Evolutionary conservation across 2,113 vertebrate species (phyloP), one percentile per base, ranked within the genome.

Genomic region (Hypocryptadius cinnamomeus): DNA sequence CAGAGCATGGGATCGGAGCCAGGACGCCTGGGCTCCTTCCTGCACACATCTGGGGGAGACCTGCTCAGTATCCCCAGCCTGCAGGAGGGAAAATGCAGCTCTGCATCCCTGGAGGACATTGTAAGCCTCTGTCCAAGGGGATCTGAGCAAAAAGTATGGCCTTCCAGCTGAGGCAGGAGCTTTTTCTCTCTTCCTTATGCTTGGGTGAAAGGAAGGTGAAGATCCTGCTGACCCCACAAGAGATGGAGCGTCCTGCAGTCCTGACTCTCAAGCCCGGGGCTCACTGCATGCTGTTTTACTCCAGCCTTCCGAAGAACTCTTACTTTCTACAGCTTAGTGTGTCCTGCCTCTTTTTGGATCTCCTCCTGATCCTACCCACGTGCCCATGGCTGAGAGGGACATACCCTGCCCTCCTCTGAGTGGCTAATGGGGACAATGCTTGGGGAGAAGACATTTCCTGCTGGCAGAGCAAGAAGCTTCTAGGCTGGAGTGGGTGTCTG

Each of bases 301-400:
- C 35, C 37, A 87, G 60, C 27, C 15, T 13, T 79, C 17, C 40
- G 31, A 85, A 80, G 28, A 85, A 5, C 19, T 82, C 40, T 65
- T 23, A 10, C 28, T 60, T 60, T 28, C 60, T 66, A 45, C n/a
- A 86, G 33, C 16, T 63, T 39, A 79, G 45, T 4, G 2, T 23
- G 8, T 8, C 27, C 48, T 60, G n/a, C 9, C 22, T 40, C 60
- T 5, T 3, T 30, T 64, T 3, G 0, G 4, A 20, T 22, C 73
- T 54, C 31, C 28, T 45, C 39, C 39, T 0, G 0, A 18, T 61
- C 28, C 71, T 85, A 37, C 17, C 24, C 69, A 71, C 11, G 23
- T 7, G 11, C 14, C 4, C 30, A 7, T 0, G 4, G 17, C 50
- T 50, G 39, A 81, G 3, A 11, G 44, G 54, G 54, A 64, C 54